Evolutionary conservation across 2,797 vertebrate species (phyloP).

Genomic region (Erpetoichthys calabaricus): DNA sequence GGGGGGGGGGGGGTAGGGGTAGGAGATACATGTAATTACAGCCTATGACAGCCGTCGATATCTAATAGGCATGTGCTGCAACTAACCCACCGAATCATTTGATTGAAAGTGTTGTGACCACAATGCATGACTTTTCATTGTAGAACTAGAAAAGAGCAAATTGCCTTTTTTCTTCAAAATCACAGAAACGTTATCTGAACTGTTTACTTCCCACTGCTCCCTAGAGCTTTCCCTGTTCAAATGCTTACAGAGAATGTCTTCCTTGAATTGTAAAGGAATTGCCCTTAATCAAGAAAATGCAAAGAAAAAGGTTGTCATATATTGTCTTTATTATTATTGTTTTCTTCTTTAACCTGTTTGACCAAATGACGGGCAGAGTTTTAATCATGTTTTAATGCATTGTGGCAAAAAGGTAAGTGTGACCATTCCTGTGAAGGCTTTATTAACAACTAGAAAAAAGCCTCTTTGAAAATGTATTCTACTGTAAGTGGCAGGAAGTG

Average conservation of each 20-base stretch:
- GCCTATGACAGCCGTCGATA: neutral
- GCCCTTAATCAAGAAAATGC: conserved; percentile 30
- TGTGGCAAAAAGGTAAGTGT: no score
- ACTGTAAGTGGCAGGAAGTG: no score
- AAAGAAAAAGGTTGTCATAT: conserved; percentile 1
- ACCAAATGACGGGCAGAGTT: no score
- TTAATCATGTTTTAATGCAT: no score
- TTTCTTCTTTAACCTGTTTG: conserved; percentile 1
- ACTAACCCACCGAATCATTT: conserved; percentile 25
- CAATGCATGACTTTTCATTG: conserved; percentile 27
- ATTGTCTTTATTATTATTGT: conserved; percentile 15
- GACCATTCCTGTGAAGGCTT: no score
- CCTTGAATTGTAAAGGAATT: conserved; percentile 33
- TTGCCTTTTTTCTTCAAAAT: conserved; percentile 29
- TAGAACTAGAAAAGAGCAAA: conserved; percentile 34
- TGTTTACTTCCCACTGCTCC: conserved; percentile 30
- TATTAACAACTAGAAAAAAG: no score
- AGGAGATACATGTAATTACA: neutral
- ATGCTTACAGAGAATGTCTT: conserved; percentile 24
- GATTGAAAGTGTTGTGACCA: conserved; percentile 32
- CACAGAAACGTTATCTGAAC: conserved; percentile 30
- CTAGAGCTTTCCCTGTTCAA: conserved; percentile 24
- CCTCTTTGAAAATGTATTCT: no score
- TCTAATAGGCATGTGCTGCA: neutral
- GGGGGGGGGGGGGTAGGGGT: no score